These are phyloP conservation scores for Drosophila hamatofila DNA, from an alignment of 2,888 invertebrate species.

Conservation along the genomic window DNA sequence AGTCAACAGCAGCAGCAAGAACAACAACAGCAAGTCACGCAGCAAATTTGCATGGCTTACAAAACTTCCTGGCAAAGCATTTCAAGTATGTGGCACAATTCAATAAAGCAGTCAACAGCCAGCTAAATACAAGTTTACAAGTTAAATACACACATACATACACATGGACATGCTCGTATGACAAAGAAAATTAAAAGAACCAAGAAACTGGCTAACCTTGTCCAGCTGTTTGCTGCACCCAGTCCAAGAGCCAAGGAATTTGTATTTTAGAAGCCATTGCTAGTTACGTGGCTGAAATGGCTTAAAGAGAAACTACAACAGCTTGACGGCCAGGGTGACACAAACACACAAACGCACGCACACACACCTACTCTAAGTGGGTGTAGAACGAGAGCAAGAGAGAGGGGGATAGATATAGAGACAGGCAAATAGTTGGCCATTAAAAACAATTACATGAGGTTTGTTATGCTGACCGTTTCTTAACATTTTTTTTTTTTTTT, in stretches of 20 bases:
- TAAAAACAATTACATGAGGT: conserved; percentile 71
- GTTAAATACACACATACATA: conserved; percentile 13
- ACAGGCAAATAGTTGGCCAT: conserved; percentile 54
- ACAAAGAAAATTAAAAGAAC: conserved; percentile 46
- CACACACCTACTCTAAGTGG: conserved; percentile 32
- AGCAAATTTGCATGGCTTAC: conserved; percentile 69
- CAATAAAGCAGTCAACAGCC: conserved; percentile 61
- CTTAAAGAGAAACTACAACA: conserved; percentile 44
- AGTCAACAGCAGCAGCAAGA: conserved; percentile 28
- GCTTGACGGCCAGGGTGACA: conserved; percentile 61
- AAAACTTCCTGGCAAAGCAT: conserved; percentile 75
- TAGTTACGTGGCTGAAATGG: conserved; percentile 64
- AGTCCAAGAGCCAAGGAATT: conserved; percentile 69
- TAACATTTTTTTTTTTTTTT: conserved; percentile 16
- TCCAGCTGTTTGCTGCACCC: conserved; percentile 69
- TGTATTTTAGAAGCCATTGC: conserved; percentile 63
- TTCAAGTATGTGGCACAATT: conserved; percentile 75
- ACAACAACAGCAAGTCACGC: conserved; percentile 61
- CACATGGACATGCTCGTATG: neutral
- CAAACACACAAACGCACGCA: conserved; percentile 31
- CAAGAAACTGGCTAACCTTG: conserved; percentile 73
- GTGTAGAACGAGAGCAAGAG: conserved; percentile 24
- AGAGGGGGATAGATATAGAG: conserved; percentile 8
- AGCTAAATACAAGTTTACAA: conserved; percentile 34
- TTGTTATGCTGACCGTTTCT: conserved; percentile 46